Evolutionary conservation across 2,797 vertebrate genomes (phyloP).

Genomic region (Borostomias antarcticus): DNA sequence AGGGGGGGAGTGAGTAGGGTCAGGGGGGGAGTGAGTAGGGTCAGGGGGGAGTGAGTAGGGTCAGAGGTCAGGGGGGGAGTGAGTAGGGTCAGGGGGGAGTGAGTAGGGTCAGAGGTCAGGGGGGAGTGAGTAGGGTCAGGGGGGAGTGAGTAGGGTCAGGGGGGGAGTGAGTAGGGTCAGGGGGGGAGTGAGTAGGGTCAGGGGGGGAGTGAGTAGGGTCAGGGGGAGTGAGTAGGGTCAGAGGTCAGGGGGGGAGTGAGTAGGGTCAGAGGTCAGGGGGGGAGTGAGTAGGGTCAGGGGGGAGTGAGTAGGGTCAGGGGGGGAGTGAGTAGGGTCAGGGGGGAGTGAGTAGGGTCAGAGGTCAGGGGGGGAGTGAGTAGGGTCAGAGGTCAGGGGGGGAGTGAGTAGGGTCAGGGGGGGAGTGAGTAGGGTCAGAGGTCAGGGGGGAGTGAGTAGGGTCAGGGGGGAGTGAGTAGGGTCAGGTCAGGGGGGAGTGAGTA

Average conservation of each 20-base stretch:
- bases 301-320: too few relatives aligned
- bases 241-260: not conserved
- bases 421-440: too few relatives aligned
- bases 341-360: constrained; percentile 35
- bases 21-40: not conserved
- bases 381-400: not conserved
- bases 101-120: not conserved
- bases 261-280: not conserved
- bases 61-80: not conserved
- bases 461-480: too few relatives aligned
- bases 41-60: constrained; percentile 35
- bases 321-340: not conserved
- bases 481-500: constrained; percentile 38
- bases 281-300: too few relatives aligned
- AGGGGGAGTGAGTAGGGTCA: constrained; percentile 36
- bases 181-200: too few relatives aligned
- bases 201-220: not conserved
- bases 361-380: not conserved
- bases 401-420: too few relatives aligned
- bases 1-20: too few relatives aligned
- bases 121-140: not conserved
- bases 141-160: constrained; percentile 28
- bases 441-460: not conserved
- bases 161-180: constrained; percentile 36
- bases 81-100: constrained; percentile 35